Evolutionary conservation across 37 sponge, comb jelly and placozoan genomes (phyloP).

Genomic region (Aphrocallistes beatrix): DNA sequence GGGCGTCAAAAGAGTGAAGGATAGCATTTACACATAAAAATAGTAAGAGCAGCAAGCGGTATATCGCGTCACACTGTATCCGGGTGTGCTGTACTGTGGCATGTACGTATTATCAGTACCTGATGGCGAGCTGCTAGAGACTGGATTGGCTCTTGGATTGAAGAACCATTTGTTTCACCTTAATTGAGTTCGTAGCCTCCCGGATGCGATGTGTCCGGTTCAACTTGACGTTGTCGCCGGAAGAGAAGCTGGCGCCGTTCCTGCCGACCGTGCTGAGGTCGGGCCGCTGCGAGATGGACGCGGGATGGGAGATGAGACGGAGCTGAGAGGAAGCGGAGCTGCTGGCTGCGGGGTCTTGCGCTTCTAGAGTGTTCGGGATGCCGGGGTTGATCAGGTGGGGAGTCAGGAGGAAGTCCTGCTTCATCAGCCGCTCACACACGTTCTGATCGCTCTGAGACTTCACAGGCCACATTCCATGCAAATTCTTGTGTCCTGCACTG

Average conservation of each 20-base stretch:
- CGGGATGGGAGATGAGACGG: neutral
- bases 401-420: conserved; percentile 7
- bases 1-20: neutral
- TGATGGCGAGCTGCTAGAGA: neutral
- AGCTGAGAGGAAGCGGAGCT: neutral
- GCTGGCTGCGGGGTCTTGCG: neutral
- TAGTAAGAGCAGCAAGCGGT: neutral
- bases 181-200: neutral
- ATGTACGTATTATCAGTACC: too few species aligned
- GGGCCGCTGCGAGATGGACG: neutral
- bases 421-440: neutral
- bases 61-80: too few species aligned
- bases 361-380: neutral
- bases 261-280: neutral
- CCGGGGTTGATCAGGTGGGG: neutral
- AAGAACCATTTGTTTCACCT: neutral
- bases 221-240: neutral
- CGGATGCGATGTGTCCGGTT: neutral
- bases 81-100: too few species aligned
- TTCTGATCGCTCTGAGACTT: conserved; percentile 11
- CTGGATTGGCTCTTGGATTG: neutral
- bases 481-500: neutral
- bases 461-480: neutral
- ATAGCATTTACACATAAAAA: conserved; percentile 10
- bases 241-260: neutral